A percentile compares a stretch with the other conserved stretches of the same genome.
Conservation (phyloP, 2,888 invertebrate genomes). For the Congeria kusceri region DNA sequence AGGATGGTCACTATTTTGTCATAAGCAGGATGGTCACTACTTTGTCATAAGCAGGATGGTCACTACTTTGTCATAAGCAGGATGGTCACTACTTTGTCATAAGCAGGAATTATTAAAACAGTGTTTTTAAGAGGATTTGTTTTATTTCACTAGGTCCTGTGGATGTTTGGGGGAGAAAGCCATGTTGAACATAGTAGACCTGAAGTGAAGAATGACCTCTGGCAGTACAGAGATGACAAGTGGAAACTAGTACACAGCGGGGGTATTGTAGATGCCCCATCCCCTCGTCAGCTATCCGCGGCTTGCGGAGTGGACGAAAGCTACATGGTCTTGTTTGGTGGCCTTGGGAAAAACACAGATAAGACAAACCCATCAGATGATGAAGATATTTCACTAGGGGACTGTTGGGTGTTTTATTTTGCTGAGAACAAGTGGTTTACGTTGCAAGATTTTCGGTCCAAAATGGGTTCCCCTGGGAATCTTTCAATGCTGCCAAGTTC, state of each 20-base stretch:
- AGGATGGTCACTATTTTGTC: too few relatives aligned
- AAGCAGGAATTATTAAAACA: too few relatives aligned
- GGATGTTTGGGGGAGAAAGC: constrained; percentile 77
- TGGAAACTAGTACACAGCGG: constrained; percentile 71
- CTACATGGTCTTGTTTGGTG: constrained; percentile 77
- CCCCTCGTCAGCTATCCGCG: constrained; percentile 69
- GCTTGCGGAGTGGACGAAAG: constrained; percentile 69
- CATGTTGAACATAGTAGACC: constrained; percentile 55
- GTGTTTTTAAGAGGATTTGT: too few relatives aligned
- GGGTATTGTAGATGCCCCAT: constrained; percentile 45
- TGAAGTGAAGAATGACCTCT: constrained; percentile 74
- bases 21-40: too few relatives aligned
- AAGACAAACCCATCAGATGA: neutral
- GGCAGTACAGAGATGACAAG: constrained; percentile 64
- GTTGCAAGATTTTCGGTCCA: constrained; percentile 38
- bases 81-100: too few relatives aligned
- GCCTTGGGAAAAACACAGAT: constrained; percentile 52
- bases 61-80: too few relatives aligned
- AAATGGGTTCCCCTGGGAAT: constrained; percentile 23
- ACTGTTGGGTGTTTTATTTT: constrained; percentile 77
- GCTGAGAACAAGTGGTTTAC: constrained; percentile 59
- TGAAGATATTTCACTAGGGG: constrained; percentile 66
- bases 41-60: too few relatives aligned
- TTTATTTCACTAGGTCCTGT: constrained; percentile 49
- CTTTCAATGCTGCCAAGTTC: constrained; percentile 41